Evolutionary conservation across 2,797 vertebrate species (phyloP).

Genomic region (Myotis findleyi): DNA sequence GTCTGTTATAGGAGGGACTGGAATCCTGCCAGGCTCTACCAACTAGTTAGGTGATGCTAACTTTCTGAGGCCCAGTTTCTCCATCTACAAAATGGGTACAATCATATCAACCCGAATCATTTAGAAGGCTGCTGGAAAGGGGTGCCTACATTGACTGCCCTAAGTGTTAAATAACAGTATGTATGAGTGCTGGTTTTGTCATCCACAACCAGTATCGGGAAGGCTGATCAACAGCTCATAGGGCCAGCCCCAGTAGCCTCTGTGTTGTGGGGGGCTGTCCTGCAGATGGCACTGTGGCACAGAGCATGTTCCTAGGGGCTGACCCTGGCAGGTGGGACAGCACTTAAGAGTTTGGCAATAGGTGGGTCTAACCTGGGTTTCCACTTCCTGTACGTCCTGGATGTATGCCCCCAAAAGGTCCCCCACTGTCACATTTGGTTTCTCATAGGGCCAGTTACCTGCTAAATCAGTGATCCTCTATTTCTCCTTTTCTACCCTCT

Average conservation of each 20-base stretch:
- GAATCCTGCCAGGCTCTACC: not conserved
- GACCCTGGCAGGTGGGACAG: too few relatives aligned
- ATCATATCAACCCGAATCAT: not conserved
- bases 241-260: not conserved
- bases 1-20: not conserved
- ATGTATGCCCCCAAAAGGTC: not conserved
- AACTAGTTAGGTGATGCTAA: not conserved
- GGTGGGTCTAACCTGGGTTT: not conserved
- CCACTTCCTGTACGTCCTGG: not conserved
- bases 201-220: not conserved
- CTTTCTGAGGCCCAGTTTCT: slow-evolving; percentile 10
- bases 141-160: not conserved
- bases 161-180: not conserved
- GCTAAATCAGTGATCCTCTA: not conserved
- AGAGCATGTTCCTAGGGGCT: not conserved
- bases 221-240: not conserved
- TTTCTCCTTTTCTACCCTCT: not conserved
- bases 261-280: rapidly evolving
- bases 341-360: not conserved
- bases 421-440: not conserved
- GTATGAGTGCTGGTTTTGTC: not conserved
- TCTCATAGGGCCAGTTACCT: not conserved
- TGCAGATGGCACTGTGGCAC: slow-evolving; percentile 55
- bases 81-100: not conserved
- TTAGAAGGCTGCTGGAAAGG: not conserved